Evolutionary conservation across 2,797 vertebrate species (phyloP).

Genomic region (Neosalanx taihuensis): DNA sequence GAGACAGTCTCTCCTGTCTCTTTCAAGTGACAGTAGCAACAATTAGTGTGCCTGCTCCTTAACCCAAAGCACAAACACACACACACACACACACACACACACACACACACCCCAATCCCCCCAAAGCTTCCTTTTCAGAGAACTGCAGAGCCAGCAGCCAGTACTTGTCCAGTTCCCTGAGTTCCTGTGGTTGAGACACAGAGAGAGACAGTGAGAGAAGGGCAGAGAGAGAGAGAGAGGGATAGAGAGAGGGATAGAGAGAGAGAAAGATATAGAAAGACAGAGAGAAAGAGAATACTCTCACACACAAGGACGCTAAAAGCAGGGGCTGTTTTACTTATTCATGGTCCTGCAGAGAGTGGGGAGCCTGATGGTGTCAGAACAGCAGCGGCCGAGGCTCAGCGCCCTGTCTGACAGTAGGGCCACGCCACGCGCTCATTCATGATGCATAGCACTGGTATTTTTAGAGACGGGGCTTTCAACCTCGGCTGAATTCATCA

Average conservation of each 20-base stretch:
- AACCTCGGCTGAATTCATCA: conserved; percentile 38
- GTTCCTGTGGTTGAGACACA: not conserved
- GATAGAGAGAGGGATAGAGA: conserved; percentile 3
- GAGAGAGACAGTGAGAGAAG: conserved; percentile 8
- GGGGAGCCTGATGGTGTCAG: conserved; percentile 54
- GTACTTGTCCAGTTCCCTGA: not conserved
- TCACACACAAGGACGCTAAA: conserved; percentile 49
- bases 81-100: conserved; percentile 6
- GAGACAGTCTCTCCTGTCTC: conserved; percentile 7
- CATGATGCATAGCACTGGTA: conserved; percentile 69
- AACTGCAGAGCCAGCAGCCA: conserved; percentile 12
- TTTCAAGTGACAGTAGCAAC: not conserved
- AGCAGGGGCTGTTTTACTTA: conserved; percentile 66
- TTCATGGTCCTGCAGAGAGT: conserved; percentile 63
- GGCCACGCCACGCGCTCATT: conserved; percentile 59
- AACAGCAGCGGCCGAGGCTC: conserved; percentile 49
- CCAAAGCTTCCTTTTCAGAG: conserved; percentile 38
- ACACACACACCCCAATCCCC: conserved; percentile 10
- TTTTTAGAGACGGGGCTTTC: conserved; percentile 66
- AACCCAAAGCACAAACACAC: conserved; percentile 10
- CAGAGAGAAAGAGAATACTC: not conserved
- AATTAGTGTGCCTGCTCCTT: conserved; percentile 1
- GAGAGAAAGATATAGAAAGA: not conserved
- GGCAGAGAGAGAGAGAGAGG: conserved; percentile 8
- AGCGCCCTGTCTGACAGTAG: conserved; percentile 48